A percentile compares a stretch with the other conserved stretches of the same genome.
Evolutionary conservation across 2,113 vertebrate genomes (phyloP).

Genomic region (Tachycineta bicolor): DNA sequence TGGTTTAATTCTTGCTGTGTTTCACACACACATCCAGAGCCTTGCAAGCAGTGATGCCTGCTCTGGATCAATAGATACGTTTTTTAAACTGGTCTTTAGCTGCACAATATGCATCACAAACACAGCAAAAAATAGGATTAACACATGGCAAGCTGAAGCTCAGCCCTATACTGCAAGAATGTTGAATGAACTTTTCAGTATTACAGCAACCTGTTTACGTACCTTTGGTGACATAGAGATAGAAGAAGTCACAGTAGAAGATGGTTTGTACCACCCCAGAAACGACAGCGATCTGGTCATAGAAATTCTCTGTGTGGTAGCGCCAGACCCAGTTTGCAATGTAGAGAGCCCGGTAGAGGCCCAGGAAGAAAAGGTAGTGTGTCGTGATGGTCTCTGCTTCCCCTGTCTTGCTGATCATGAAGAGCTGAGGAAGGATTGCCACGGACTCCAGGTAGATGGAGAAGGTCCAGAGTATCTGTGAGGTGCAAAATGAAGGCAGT

Average conservation of each 20-base stretch:
- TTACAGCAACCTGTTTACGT: neutral
- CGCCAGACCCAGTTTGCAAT: slow-evolving; percentile 97
- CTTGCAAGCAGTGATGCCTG: neutral
- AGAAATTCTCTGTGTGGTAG: slow-evolving; percentile 91
- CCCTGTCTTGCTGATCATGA: slow-evolving; percentile 97
- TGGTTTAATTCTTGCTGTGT: neutral
- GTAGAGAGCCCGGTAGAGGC: slow-evolving; percentile 92
- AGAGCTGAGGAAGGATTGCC: slow-evolving; percentile 96
- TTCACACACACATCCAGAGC: neutral
- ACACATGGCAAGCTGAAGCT: neutral
- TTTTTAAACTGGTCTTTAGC: neutral
- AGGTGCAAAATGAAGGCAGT: neutral
- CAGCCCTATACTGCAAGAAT: rapidly evolving
- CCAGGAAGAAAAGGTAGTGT: slow-evolving; percentile 96
- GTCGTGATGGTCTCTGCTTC: slow-evolving; percentile 97
- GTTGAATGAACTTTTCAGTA: rapidly evolving
- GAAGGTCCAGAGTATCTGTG: slow-evolving; percentile 95
- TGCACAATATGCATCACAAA: neutral
- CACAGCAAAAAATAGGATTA: neutral
- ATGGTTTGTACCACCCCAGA: slow-evolving; percentile 97
- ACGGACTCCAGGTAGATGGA: slow-evolving; percentile 97
- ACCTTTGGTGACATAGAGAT: slow-evolving; percentile 95
- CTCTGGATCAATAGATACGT: rapidly evolving
- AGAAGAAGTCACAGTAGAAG: slow-evolving; percentile 99
- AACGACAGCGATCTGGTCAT: slow-evolving; percentile 94